Base-by-base conservation (phyloP, 1,140 invertebrate species). In the Zophobas atratus region DNA sequence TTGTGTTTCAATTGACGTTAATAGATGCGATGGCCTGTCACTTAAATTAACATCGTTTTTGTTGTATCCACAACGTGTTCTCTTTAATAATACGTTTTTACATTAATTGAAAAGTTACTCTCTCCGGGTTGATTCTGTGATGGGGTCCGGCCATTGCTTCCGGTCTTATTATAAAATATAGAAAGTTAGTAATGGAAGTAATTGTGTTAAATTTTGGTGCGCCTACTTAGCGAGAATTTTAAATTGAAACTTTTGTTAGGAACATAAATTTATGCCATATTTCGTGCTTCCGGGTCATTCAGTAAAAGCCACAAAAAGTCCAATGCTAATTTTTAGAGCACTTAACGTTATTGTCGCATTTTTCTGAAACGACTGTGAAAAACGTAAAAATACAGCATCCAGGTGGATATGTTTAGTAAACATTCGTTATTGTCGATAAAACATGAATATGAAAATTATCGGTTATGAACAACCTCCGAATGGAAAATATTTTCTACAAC, bases 21-120 rank as follows among this genome's bases (percentile, higher is more conserved):
- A 51, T n/a, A 51, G 2, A n/a, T 51, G 49, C n/a, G 20, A 57
- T 57, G 55, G 55, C 55, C 20, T 57, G 55, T 35, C 55, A 57
- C 55, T 57, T 57, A 35, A 57, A 51, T 51, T 51, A n/a, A 51
- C n/a, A 51, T 2, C 4, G 0, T 51, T 51, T 51, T 20, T 20
- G n/a, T 51, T 51, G 20, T n/a, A n/a, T 51, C 2, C 49, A 46
- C 43, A 46, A 20, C 49, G 20, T 20, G n/a, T 51, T 51, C 49
- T 51, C 49, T 2, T 51, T 46, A 46, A 51, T 20, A 51, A 51
- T 51, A 51, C 3, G 20, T n/a, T 51, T 51, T 51, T 20, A 2
- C 2, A 20, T 51, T 51, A 51, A 51, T 51, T 51, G 6, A 3
- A 51, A 51, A 2, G 2, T 20, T 5, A 4, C 4, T 2, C n/a